Conservation (phyloP, 37 sponge, comb jelly and placozoan species). For the Cladorhizidae sp. region DNA sequence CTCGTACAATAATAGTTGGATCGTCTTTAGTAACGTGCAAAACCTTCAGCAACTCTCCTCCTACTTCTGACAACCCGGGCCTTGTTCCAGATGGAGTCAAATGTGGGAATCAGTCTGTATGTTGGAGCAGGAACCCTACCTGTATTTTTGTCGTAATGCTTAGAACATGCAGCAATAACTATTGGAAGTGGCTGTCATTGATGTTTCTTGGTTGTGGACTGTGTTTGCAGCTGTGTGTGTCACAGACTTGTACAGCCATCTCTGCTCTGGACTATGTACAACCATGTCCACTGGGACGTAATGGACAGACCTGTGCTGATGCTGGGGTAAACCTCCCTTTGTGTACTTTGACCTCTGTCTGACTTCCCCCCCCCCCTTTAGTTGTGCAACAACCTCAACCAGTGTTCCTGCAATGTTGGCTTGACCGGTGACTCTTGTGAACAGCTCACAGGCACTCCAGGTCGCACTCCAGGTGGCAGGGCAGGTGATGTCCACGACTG, state of each 20-base stretch:
- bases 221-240: constrained; percentile 48
- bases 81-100: constrained; percentile 59
- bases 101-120: constrained; percentile 49
- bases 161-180: no score
- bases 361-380: neutral
- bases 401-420: constrained; percentile 58
- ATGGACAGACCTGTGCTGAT: constrained; percentile 56
- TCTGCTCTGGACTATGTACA: constrained; percentile 6
- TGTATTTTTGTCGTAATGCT: neutral
- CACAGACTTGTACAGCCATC: constrained; percentile 19
- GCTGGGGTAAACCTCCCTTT: constrained; percentile 37
- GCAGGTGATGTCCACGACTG: no score
- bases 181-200: no score
- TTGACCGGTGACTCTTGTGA: constrained; percentile 37
- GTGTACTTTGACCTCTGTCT: neutral
- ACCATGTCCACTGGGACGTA: constrained; percentile 54
- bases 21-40: neutral
- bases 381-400: constrained; percentile 57
- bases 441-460: neutral
- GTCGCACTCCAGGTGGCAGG: neutral
- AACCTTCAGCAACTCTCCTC: constrained; percentile 29
- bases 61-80: constrained; percentile 34
- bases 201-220: no score
- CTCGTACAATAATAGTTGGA: neutral
- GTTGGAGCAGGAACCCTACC: neutral